Percentiles rank a stretch among this genome's conserved stretches.
Evolutionary conservation across 1,140 invertebrate species (phyloP).

Genomic region (Drosophila pectinifera): DNA sequence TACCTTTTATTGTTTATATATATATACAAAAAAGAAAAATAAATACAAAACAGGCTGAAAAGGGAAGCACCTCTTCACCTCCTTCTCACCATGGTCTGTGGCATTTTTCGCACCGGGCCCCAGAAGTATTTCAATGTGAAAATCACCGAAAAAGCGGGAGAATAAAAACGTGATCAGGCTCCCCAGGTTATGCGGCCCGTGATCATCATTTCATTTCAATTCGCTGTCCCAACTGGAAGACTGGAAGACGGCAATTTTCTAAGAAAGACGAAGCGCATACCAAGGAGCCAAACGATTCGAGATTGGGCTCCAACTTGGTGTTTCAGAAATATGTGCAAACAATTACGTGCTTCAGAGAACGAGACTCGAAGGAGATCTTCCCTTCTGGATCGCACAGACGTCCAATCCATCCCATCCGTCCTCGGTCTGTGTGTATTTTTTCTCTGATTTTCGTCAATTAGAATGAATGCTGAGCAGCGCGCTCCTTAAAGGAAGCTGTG

Average conservation of each 20-base stretch:
- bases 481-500: conserved; percentile 69
- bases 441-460: conserved; percentile 80
- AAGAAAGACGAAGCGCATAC: conserved; percentile 79
- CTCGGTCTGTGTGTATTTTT: conserved; percentile 52
- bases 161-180: conserved; percentile 39
- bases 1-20: conserved; percentile 78
- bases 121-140: conserved; percentile 80
- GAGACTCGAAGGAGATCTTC: conserved; percentile 36
- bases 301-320: conserved; percentile 68
- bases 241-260: conserved; percentile 79
- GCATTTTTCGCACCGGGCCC: conserved; percentile 75
- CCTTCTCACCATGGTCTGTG: conserved; percentile 32
- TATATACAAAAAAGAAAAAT: conserved; percentile 25
- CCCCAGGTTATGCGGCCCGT: conserved; percentile 48
- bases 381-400: conserved; percentile 19
- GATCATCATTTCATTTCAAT: conserved; percentile 81
- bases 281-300: conserved; percentile 62
- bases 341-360: conserved; percentile 63
- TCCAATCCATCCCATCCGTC: conserved; percentile 1
- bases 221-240: conserved; percentile 63
- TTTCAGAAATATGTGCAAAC: conserved; percentile 82
- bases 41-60: conserved; percentile 11
- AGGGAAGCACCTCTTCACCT: conserved; percentile 1
- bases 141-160: conserved; percentile 74
- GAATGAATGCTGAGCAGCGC: conserved; percentile 53